A percentile compares a stretch with the other conserved stretches of the same genome.
phyloP scores from a whole-genome alignment of 2,888 invertebrate species.

The Eristalinus aeneus region DNA sequence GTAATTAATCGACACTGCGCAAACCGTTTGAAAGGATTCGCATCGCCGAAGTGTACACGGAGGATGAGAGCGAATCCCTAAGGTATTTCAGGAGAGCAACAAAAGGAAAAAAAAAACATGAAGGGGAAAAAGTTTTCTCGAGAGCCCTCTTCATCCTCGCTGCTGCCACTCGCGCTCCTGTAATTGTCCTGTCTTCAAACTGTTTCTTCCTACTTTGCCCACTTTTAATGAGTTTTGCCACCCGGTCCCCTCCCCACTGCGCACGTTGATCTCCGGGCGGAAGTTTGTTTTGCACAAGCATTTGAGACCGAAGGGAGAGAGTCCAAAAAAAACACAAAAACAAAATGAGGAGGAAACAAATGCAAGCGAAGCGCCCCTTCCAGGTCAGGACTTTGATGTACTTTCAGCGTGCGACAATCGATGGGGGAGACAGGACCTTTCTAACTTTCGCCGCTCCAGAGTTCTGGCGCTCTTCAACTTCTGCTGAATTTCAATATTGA shows the following conservation, averaged over 20 bases:
- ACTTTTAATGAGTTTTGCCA: slow-evolving; percentile 53
- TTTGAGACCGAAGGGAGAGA: neutral
- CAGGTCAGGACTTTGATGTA: slow-evolving; percentile 28
- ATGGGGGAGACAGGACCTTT: slow-evolving; percentile 10
- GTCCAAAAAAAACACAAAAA: neutral
- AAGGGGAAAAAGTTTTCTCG: slow-evolving; percentile 19
- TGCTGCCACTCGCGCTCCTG: neutral
- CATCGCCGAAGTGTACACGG: slow-evolving; percentile 9
- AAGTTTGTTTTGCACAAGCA: slow-evolving; percentile 24
- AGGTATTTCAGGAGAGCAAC: slow-evolving; percentile 9
- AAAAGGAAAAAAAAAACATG: slow-evolving; percentile 2
- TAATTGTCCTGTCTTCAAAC: slow-evolving; percentile 48
- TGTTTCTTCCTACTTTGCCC: slow-evolving; percentile 32
- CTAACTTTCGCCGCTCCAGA: neutral
- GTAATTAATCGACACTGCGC: slow-evolving; percentile 58
- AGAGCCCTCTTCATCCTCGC: slow-evolving; percentile 4
- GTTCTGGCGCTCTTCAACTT: neutral
- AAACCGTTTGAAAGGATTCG: slow-evolving; percentile 42
- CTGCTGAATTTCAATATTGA: slow-evolving; percentile 20
- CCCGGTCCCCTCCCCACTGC: neutral
- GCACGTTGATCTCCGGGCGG: neutral
- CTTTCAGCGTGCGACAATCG: slow-evolving; percentile 3
- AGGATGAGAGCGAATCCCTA: slow-evolving; percentile 11
- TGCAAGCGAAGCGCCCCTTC: neutral
- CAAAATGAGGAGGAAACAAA: neutral